Conservation (phyloP, 2,888 invertebrate species). For the Cerastis leucographa region DNA sequence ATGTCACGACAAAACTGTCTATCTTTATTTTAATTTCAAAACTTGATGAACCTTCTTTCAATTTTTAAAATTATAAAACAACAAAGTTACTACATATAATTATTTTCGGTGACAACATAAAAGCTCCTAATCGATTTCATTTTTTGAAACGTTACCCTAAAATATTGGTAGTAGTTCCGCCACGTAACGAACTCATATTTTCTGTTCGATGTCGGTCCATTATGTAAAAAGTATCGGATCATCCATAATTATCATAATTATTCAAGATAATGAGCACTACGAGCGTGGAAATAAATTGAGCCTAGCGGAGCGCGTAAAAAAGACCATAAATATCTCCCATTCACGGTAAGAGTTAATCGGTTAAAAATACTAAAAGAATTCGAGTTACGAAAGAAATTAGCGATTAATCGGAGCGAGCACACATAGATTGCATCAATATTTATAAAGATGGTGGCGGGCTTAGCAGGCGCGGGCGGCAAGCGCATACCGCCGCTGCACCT, state of each 20-base stretch:
- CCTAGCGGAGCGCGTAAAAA: slow-evolving; percentile 33
- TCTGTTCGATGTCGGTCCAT: slow-evolving; percentile 16
- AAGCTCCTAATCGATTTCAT: background rate
- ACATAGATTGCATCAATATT: slow-evolving; percentile 88
- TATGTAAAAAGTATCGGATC: slow-evolving; percentile 54
- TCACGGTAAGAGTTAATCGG: slow-evolving; percentile 63
- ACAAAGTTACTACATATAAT: no score
- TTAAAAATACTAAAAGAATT: slow-evolving; percentile 72
- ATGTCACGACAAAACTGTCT: background rate
- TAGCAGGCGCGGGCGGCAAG: slow-evolving; percentile 73
- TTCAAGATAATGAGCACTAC: slow-evolving; percentile 37
- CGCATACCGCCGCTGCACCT: slow-evolving; percentile 83
- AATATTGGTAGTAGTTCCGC: slow-evolving; percentile 22
- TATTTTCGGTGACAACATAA: no score
- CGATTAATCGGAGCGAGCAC: slow-evolving; percentile 86
- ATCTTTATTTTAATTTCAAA: background rate
- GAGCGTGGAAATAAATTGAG: slow-evolving; percentile 49
- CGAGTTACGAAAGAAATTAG: slow-evolving; percentile 81
- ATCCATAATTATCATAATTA: slow-evolving; percentile 48
- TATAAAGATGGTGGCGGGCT: slow-evolving; percentile 80
- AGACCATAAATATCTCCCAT: slow-evolving; percentile 55
- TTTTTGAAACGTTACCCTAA: slow-evolving; percentile 19
- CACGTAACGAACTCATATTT: slow-evolving; percentile 31
- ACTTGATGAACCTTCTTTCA: background rate
- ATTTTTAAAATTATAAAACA: background rate